Evolutionary conservation across 2,888 invertebrate genomes (phyloP).

Genomic region (Cantharis lateralis): DNA sequence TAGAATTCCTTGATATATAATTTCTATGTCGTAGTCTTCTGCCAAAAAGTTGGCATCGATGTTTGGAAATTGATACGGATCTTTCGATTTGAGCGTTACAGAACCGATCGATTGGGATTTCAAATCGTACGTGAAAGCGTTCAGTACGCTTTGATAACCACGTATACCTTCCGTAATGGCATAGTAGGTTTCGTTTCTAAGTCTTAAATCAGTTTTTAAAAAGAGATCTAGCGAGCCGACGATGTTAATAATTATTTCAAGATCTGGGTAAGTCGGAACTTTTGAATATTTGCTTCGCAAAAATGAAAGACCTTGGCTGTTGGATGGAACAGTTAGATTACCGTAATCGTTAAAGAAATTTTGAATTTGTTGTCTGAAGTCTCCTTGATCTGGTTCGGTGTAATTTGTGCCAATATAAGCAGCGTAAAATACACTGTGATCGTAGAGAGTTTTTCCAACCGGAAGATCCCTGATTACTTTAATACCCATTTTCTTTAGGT

Average conservation of each 20-base stretch:
- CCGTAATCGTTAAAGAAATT: constrained; percentile 36
- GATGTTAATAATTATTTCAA: constrained; percentile 28
- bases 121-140: constrained; percentile 34
- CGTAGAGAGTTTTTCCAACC: not conserved
- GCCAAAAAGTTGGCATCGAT: constrained; percentile 41
- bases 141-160: constrained; percentile 24
- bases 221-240: constrained; percentile 24
- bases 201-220: constrained; percentile 28
- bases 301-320: constrained; percentile 35
- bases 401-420: constrained; percentile 60
- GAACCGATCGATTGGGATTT: constrained; percentile 42
- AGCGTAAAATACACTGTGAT: constrained; percentile 51
- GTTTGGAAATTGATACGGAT: constrained; percentile 42
- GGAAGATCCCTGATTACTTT: not conserved
- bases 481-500: not conserved
- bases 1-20: constrained; percentile 64
- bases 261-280: constrained; percentile 37
- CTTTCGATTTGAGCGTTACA: constrained; percentile 38
- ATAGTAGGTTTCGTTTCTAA: constrained; percentile 37
- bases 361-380: constrained; percentile 19
- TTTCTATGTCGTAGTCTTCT: constrained; percentile 60
- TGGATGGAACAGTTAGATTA: constrained; percentile 34
- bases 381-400: constrained; percentile 13
- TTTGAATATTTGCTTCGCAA: constrained; percentile 33
- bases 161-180: constrained; percentile 35